Evolutionary conservation across 2,113 vertebrate species (phyloP), one percentile per base, ranked within the genome.

Genomic region (Zingel zingel): DNA sequence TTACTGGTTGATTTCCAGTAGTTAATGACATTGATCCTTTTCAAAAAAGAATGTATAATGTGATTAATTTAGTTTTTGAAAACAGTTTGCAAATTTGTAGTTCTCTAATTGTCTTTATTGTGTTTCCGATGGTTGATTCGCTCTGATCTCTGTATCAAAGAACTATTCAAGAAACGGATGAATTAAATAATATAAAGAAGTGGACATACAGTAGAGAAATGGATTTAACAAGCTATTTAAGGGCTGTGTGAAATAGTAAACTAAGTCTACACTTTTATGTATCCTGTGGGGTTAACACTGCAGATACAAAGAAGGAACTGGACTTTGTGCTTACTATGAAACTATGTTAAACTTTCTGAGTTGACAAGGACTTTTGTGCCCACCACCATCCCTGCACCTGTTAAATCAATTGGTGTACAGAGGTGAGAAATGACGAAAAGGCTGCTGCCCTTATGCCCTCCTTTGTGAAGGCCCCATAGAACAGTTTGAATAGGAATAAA

Each of bases 251-350:
- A 13, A 53, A 53, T 47, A 13, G 59, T 77, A 64, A 77, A 78
- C 4, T 65, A 58, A 47, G 1, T 27, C 50, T 56, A 14, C 58
- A 47, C 61, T 39, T 84, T 25, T 57, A 56, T 66, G 19, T 39
- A 19, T 71, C 59, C 70, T 79, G 23, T 72, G 72, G 43, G 53
- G 43, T 65, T 57, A 50, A 67, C 6, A 8, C 50, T 50, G 27
- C 13, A 68, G 36, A 58, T n/a, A 54, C 25, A 77, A 69, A 59
- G 16, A 72, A 61, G 30, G 18, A 51, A 54, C 33, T 39, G 47
- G 47, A 51, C 68, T 66, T 72, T 0, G 14, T n/a, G 67, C 43
- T 70, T 9, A 27, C 27, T 69, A 6, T 53, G 45, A n/a, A 18
- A 19, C 25, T 39, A 4, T 27, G 10, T 9, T 6, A 48, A 64